Percentiles rank a stretch among this genome's conserved stretches.
Conservation (phyloP, 2,888 invertebrate genomes). For the Idaea aversata region DNA sequence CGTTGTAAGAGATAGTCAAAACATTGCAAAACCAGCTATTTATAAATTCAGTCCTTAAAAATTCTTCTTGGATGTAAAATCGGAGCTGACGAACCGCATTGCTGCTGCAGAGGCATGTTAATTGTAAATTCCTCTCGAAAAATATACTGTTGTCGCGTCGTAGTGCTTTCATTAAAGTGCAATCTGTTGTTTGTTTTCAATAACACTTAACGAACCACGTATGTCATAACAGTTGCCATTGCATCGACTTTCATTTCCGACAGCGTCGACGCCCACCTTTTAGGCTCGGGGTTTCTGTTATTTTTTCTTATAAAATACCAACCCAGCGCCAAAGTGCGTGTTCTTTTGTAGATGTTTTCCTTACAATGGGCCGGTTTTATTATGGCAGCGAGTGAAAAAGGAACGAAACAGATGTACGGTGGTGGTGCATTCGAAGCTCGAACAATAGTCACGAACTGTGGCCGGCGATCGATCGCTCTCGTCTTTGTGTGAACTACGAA, state of each 20-base stretch:
- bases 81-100: slow-evolving; percentile 1
- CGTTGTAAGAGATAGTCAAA: neutral
- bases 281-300: slow-evolving; percentile 62
- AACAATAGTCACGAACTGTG: slow-evolving; percentile 74
- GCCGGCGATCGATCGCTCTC: slow-evolving; percentile 62
- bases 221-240: slow-evolving; percentile 78
- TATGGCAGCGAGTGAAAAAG: slow-evolving; percentile 72
- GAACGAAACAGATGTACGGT: slow-evolving; percentile 76
- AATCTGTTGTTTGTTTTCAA: slow-evolving; percentile 64
- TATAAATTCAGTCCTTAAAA: slow-evolving; percentile 2
- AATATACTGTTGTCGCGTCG: slow-evolving; percentile 22
- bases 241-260: slow-evolving; percentile 74
- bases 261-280: slow-evolving; percentile 69
- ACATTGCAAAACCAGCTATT: neutral
- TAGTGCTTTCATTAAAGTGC: slow-evolving; percentile 45
- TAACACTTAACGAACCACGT: slow-evolving; percentile 68
- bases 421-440: slow-evolving; percentile 63
- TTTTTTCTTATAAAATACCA: slow-evolving; percentile 72
- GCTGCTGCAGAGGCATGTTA: slow-evolving; percentile 2
- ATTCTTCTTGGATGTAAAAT: slow-evolving; percentile 1
- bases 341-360: slow-evolving; percentile 73
- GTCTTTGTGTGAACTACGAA: slow-evolving; percentile 56
- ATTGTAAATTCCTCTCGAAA: slow-evolving; percentile 23
- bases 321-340: slow-evolving; percentile 62
- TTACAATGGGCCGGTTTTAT: slow-evolving; percentile 75